Evolutionary conservation across 2,113 vertebrate genomes (phyloP), one percentile per base, ranked within the genome.

Genomic region (Psettodes erumei): DNA sequence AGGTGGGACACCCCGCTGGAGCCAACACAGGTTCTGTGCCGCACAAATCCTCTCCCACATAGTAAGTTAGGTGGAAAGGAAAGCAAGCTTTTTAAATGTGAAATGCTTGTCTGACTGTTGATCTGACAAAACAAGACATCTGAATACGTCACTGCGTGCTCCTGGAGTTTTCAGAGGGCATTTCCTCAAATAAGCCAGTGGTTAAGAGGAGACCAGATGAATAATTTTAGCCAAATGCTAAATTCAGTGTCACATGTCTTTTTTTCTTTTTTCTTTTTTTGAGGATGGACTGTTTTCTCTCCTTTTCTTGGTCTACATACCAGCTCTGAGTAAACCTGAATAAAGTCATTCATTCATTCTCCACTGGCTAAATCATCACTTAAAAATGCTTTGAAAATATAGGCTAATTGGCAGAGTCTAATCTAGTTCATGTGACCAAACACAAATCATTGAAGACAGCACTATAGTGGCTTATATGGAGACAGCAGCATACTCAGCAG

Each of bases 401-500:
- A n/a, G n/a, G n/a, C n/a, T 61, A 37, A 61, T 8, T 45, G 8
- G 28, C 21, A 9, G 8, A 25, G 47, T 40, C 23, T 8, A 45
- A 32, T 21, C 11, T 42, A 3, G 15, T 66, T 18, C 40, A 21
- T 42, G 43, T 51, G 18, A 62, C 50, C 38, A 27, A 69, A 53
- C 48, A 62, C 16, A 48, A 65, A 55, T 27, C 32, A 72, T 51
- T 38, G 13, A 64, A 62, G 56, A 47, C 60, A 55, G 47, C 23
- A 23, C 33, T 16, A 33, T 12, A 50, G 8, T 2, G 60, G 30
- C 50, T 12, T 23, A 28, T 21, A 60, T 0, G 25, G 59, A 51
- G 58, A 63, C 59, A 51, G 58, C 18, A 25, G 21, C 42, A 2
- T 18, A n/a, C 30, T 62, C 75, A 71, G 66, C 55, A 53, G 75